Evolutionary conservation across 2,797 vertebrate species (phyloP), one percentile per base, ranked within the genome.

Genomic region (Pagetopsis macropterus): DNA sequence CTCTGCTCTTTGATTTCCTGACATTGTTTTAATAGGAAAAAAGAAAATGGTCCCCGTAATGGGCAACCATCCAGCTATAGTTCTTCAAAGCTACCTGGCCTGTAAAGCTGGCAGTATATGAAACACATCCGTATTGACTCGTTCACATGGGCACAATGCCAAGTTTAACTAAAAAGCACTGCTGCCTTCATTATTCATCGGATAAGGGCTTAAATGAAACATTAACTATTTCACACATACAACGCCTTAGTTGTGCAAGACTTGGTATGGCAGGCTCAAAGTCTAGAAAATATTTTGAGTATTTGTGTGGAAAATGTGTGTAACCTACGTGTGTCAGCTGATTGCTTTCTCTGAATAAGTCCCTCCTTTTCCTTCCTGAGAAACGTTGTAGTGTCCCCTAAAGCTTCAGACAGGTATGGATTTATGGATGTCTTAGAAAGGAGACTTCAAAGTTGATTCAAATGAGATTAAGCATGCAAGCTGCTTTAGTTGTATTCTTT

Each of bases 61-160:
- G 59, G 74, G 79, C 70, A 74, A 12, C 65, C 48, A 33, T 83
- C 80, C 83, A 80, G n/a, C n/a, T 43, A 2, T 16, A 71, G 15
- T 51, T 66, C 55, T 75, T 80, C 72, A 76, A 77, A 78, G 59
- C 49, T 68, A 84, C 67, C 77, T 77, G 56, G 52, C 43, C 45
- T 54, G 3, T 44, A 5, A 60, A 23, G 41, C 56, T 27, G 62
- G 33, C 52, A n/a, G 21, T 44, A 2, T 11, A 56, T 21, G 9
- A 87, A 76, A 68, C 67, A 58, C 81, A 78, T 82, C 21, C 16
- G 19, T 46, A 67, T 21, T 66, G 75, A n/a, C 65, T 6, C n/a
- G 55, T 70, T 70, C 40, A 52, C 70, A 59, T 3, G 3, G 58
- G 43, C 41, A 44, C 13, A 19, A 17, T 31, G 68, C 70, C 62